A percentile compares a stretch with the other conserved stretches of the same genome.
Evolutionary conservation across 1,140 invertebrate genomes (phyloP).

Genomic region (Xylocopa sonorina): DNA sequence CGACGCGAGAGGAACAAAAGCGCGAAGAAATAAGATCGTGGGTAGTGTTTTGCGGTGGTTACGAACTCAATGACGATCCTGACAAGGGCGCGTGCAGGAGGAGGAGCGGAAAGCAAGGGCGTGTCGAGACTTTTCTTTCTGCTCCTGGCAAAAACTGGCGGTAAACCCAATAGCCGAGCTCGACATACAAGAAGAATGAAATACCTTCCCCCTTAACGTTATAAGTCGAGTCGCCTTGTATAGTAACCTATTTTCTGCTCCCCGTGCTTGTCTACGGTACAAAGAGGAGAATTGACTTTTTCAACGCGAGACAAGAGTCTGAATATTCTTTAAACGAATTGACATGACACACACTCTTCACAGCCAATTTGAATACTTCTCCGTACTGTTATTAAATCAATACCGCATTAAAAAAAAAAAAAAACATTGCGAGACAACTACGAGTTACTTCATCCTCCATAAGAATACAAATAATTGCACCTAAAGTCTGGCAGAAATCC

Average conservation of each 20-base stretch:
- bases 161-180: conserved; percentile 28
- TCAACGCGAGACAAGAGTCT: too few relatives aligned
- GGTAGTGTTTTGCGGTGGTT: conserved; percentile 24
- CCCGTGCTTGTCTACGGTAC: too few relatives aligned
- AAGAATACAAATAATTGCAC: too few relatives aligned
- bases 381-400: too few relatives aligned
- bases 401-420: too few relatives aligned
- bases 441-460: too few relatives aligned
- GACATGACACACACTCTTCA: too few relatives aligned
- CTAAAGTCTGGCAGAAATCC: too few relatives aligned
- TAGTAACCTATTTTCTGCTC: background rate
- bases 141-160: conserved; percentile 25
- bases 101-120: conserved; percentile 42
- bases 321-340: too few relatives aligned
- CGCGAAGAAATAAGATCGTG: conserved; percentile 41
- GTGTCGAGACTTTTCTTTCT: conserved; percentile 48
- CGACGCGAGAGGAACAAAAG: conserved; percentile 35
- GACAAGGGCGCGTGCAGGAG: conserved; percentile 31
- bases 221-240: background rate
- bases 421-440: too few relatives aligned
- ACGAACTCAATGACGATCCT: conserved; percentile 56
- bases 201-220: conserved; percentile 25
- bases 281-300: background rate
- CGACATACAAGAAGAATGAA: conserved; percentile 16
- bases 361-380: too few relatives aligned